Evolutionary conservation across 2,797 vertebrate genomes (phyloP), one percentile per base, ranked within the genome.

Genomic region (Pempheris klunzingeri): DNA sequence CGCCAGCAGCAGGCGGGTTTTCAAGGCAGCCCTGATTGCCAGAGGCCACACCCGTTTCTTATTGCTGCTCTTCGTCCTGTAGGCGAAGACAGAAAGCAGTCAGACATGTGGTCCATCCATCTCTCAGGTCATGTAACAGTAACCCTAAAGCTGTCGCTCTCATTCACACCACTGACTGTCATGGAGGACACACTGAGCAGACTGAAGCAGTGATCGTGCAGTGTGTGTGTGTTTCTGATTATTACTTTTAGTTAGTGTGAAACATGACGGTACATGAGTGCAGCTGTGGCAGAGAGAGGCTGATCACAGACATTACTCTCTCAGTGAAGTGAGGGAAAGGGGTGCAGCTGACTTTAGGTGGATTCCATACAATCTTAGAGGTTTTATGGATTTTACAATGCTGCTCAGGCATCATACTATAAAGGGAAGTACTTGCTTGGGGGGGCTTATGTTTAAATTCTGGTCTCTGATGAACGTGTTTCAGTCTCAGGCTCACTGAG

Each of bases 1-100:
- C 71, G 92, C 47, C 2, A 94, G 84, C 76, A 94, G 85, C 66
- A 85, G 70, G 7, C 61, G 81, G n/a, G 80, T 88, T 61, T 71
- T 87, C 11, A 71, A 10, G 0, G 76, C 78, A 1, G 71, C 62
- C 67, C 71, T 24, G 36, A 69, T 39, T 0, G 41, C 71, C 0
- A 24, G 38, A 17, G 71, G 78, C 2, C 52, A 71, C 44, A 9
- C 28, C 46, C 3, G 46, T 11, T 43, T 73, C 49, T 66, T 52
- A 41, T 36, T 13, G 41, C 47, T 47, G 22, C 12, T 47, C 28
- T 46, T 77, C 68, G 22, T 22, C 54, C 94, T 95, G 81, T 3
- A 74, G 12, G 87, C 28, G 75, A 58, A 73, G 47, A 64, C 50
- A 55, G 46, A 61, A 4, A 59, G 10, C 36, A 10, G 39, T 88